A percentile compares a stretch with the other conserved stretches of the same genome.
Evolutionary conservation across 2,113 vertebrate species (phyloP).

Genomic region (Rhinoptilus africanus): DNA sequence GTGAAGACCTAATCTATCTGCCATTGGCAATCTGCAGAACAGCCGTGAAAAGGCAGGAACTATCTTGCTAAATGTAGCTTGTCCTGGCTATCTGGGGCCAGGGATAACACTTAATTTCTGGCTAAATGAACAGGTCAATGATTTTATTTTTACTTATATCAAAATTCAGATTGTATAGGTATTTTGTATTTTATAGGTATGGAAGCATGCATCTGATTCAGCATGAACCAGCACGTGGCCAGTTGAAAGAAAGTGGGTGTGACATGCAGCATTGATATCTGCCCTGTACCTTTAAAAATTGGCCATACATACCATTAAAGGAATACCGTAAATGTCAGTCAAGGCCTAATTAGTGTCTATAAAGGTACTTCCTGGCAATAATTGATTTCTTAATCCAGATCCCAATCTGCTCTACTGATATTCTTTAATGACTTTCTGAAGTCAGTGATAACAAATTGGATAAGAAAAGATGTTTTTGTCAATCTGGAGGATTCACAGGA

Average conservation of each 20-base stretch:
- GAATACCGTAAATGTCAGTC: conserved; percentile 15
- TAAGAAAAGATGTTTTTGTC: conserved; percentile 44
- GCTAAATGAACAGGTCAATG: neutral
- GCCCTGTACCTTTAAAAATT: conserved; percentile 36
- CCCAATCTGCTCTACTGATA: conserved; percentile 36
- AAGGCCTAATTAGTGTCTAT: conserved; percentile 30
- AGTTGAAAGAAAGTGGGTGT: neutral
- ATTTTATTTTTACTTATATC: neutral
- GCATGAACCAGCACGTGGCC: neutral
- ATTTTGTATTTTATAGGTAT: neutral
- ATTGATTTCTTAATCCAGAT: conserved; percentile 51
- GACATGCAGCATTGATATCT: neutral
- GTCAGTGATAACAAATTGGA: conserved; percentile 47
- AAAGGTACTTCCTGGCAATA: conserved; percentile 46
- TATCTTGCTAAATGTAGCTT: neutral
- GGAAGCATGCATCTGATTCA: neutral
- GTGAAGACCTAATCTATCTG: neutral
- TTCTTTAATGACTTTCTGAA: conserved; percentile 60
- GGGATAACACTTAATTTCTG: neutral
- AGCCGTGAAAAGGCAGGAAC: neutral
- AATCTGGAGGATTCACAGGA: neutral
- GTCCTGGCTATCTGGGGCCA: neutral
- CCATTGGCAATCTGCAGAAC: neutral
- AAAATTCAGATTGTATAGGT: neutral
- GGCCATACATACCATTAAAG: neutral